A percentile compares a stretch with the other conserved stretches of the same genome.
phyloP scores from a whole-genome alignment of 2,113 vertebrate species.

The Gnathonemus longibarbis region DNA sequence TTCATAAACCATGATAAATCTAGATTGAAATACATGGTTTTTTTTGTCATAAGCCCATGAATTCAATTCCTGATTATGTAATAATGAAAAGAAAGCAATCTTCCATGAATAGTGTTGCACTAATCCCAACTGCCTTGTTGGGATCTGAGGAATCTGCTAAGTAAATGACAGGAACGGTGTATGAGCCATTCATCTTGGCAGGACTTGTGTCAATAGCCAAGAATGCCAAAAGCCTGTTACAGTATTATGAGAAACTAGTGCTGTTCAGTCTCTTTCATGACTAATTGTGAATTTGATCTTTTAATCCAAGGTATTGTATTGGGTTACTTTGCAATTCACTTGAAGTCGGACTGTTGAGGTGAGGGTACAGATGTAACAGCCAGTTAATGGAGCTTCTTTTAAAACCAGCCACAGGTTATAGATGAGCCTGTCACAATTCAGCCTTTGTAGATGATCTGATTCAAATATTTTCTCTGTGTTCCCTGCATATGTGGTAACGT shows the following conservation, averaged over 20 bases:
- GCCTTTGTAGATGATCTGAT: not conserved
- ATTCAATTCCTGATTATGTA: not conserved
- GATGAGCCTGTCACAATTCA: not conserved
- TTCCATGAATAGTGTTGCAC: not conserved
- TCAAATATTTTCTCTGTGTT: not conserved
- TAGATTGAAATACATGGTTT: not conserved
- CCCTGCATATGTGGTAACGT: not conserved
- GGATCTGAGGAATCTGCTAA: not conserved
- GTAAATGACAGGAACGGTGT: not conserved
- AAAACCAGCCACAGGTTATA: not conserved
- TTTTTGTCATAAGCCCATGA: not conserved
- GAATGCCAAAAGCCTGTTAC: not conserved
- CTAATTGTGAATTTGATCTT: not conserved
- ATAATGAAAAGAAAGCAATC: not conserved
- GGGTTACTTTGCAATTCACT: not conserved
- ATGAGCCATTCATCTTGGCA: not conserved
- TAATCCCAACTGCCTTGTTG: not conserved
- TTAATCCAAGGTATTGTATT: not conserved
- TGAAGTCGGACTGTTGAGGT: not conserved
- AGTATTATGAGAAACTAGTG: not conserved
- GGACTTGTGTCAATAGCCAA: not conserved
- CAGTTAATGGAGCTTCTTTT: not conserved
- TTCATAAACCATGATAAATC: not conserved
- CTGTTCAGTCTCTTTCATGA: not conserved
- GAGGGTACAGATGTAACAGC: not conserved